These are phyloP conservation scores for Galerucella pusilla DNA, from an alignment of 2,888 invertebrate genomes.

Conservation along the genomic window DNA sequence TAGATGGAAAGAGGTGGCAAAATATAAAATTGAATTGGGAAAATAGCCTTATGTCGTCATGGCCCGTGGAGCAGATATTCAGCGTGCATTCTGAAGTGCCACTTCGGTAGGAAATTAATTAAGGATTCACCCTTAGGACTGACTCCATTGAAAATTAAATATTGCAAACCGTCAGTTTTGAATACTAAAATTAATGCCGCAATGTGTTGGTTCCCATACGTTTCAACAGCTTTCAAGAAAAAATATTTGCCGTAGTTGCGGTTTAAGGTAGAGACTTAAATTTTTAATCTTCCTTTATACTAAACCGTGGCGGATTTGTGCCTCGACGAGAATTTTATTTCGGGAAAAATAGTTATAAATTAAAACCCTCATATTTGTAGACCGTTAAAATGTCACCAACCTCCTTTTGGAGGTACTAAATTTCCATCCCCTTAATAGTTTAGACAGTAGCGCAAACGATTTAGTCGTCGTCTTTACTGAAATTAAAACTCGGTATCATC, in stretches of 20 bases:
- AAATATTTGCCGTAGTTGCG: neutral
- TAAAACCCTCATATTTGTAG: conserved; percentile 6
- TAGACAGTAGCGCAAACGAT: neutral
- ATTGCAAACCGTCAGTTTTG: neutral
- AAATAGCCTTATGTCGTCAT: no score
- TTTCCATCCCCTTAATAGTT: conserved; percentile 11
- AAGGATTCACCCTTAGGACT: no score
- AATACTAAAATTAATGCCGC: neutral
- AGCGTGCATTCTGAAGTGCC: no score
- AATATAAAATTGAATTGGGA: no score
- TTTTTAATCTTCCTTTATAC: neutral
- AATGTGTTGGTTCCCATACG: neutral
- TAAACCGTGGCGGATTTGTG: neutral
- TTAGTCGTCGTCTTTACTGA: neutral
- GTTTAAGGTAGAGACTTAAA: neutral
- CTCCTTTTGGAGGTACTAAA: neutral
- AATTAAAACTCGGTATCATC: conserved; percentile 2
- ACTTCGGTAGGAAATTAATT: no score
- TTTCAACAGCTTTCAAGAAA: neutral
- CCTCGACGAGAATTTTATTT: neutral
- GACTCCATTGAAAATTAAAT: no score
- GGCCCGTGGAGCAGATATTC: no score
- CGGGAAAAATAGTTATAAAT: neutral
- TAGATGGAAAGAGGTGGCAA: no score
- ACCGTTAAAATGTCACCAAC: neutral